A percentile compares a stretch with the other conserved stretches of the same genome.
phyloP scores from a whole-genome alignment of 1,140 invertebrate genomes.

The Grapholita molesta region DNA sequence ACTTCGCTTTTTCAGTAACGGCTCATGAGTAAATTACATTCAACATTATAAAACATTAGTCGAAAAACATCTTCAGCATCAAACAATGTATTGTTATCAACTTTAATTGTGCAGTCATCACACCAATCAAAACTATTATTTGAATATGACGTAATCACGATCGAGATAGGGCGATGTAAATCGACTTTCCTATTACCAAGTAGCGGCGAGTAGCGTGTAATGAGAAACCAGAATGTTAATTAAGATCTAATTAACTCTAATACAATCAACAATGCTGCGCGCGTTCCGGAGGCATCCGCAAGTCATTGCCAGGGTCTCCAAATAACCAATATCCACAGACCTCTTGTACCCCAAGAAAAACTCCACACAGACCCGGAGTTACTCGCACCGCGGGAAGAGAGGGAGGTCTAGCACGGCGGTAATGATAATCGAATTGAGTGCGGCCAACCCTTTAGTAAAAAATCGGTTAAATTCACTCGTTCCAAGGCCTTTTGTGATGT shows the following conservation, averaged over 20 bases:
- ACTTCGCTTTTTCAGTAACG: background rate
- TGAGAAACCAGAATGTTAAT: constrained; percentile 76
- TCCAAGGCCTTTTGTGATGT: constrained; percentile 66
- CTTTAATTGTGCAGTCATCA: constrained; percentile 17
- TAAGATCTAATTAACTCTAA: constrained; percentile 76
- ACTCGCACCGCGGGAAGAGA: constrained; percentile 26
- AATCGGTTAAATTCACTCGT: constrained; percentile 66
- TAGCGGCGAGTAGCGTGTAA: constrained; percentile 73
- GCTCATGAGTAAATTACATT: background rate
- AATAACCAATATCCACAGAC: constrained; percentile 43
- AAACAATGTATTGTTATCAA: background rate
- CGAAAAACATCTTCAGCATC: background rate
- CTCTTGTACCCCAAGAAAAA: constrained; percentile 42
- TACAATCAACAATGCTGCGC: constrained; percentile 74
- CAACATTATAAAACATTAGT: background rate
- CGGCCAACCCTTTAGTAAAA: constrained; percentile 75
- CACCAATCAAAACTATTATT: constrained; percentile 50
- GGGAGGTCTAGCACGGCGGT: constrained; percentile 43
- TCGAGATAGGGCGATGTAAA: constrained; percentile 57
- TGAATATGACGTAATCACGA: constrained; percentile 45
- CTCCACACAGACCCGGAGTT: constrained; percentile 26
- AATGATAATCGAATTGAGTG: constrained; percentile 72
- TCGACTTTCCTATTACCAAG: constrained; percentile 67
- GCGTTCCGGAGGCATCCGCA: constrained; percentile 65
- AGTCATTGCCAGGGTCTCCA: constrained; percentile 63